Base-by-base conservation (phyloP, 2,888 invertebrate species). In the Homarus gammarus region DNA sequence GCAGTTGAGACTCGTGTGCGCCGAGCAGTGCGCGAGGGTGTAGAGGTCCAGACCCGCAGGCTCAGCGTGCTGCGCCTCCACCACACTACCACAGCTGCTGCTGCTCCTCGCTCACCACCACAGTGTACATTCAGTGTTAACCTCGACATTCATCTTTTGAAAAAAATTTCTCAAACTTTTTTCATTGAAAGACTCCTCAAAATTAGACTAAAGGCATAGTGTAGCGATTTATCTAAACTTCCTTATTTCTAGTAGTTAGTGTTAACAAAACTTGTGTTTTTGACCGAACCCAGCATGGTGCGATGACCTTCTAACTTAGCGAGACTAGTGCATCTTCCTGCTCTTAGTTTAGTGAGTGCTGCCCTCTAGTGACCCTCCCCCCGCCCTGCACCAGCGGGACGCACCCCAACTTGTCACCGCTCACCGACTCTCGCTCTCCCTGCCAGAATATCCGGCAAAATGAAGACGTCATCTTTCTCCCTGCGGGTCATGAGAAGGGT, bases 401-500 rank as follows among this genome's bases (percentile, higher is more conserved):
- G 33, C 70, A 44, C 44, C 82, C 82, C 61, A 70, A 64, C 61
- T 82, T 18, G 51, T 84, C 51, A n/a, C 61, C 84, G 36, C 70
- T 3, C 72, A n/a, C 78, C 78, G 78, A 31, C 40, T 61, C 38
- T 44, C 51, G 51, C 44, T 22, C n/a, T 33, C 44, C 84, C 82
- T 61, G 88, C 90, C 92, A 92, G 92, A 87, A 92, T 92, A 92
- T 91, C 92, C 92, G 92, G 92, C 92, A 96, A 95, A 93, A 96
- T 96, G 96, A 96, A 96, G 95, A 96, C 96, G 68, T 96, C 96
- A 81, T 96, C 96, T 93, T 96, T 96, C 93, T 96, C 96, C 33
- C 95, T 96, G 83, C 96, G 96, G 92, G 96, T 96, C 93, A 96
- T 96, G 96, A 95, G 96, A 94, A 95, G 96, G 96, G 96, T 96